These are phyloP conservation scores for Tethea ocularis DNA, from an alignment of 2,888 invertebrate species.

Conservation along the genomic window DNA sequence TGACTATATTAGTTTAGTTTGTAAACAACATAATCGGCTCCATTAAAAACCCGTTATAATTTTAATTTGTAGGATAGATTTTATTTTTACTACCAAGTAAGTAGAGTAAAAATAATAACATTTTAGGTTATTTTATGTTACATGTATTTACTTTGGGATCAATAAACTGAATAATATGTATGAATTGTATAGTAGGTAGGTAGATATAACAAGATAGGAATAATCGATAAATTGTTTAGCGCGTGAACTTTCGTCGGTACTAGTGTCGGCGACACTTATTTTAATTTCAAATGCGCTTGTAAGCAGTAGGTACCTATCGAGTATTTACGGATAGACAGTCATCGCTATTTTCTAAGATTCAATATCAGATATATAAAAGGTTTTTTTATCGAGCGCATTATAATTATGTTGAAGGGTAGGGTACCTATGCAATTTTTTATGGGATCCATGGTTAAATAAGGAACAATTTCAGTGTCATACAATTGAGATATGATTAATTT, in stretches of 20 bases:
- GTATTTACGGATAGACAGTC: slow-evolving; percentile 38
- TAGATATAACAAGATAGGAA: slow-evolving; percentile 57
- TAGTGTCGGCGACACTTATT: slow-evolving; percentile 70
- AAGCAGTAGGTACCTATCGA: slow-evolving; percentile 45
- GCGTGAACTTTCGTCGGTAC: slow-evolving; percentile 70
- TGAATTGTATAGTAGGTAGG: slow-evolving; percentile 16
- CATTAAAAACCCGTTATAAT: no score
- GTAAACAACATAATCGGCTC: no score
- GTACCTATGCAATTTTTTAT: neutral
- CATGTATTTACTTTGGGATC: slow-evolving; percentile 16
- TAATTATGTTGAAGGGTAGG: neutral
- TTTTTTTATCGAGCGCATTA: neutral
- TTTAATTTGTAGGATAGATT: no score
- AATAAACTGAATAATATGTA: slow-evolving; percentile 26
- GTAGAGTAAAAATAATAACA: no score
- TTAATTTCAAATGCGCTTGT: slow-evolving; percentile 77
- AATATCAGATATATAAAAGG: neutral
- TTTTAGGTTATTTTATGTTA: no score
- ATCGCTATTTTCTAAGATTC: slow-evolving; percentile 39
- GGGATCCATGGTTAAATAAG: neutral
- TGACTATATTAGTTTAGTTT: no score
- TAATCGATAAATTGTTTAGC: slow-evolving; percentile 66
- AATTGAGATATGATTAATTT: no score
- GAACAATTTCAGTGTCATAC: neutral
- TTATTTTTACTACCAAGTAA: no score